Conservation (phyloP, 2,888 invertebrate species). For the Heteropelma amictum region DNA sequence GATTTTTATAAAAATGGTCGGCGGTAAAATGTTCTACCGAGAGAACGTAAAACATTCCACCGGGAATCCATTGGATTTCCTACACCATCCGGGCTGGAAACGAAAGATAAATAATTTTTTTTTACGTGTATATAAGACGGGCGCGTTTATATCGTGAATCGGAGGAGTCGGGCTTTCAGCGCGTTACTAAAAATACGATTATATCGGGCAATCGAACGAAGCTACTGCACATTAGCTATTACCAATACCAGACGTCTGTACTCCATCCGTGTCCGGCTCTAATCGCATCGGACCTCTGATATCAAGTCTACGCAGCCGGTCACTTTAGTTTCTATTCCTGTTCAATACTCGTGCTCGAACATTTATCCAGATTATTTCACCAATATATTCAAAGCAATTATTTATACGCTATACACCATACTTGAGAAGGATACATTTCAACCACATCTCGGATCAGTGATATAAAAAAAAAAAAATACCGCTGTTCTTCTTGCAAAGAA, state of each 20-base stretch:
- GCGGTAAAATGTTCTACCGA: conserved; percentile 58
- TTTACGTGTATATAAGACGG: too few species aligned
- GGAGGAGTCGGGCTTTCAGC: conserved; percentile 36
- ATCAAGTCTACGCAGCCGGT: conserved; percentile 43
- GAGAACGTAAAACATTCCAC: conserved; percentile 44
- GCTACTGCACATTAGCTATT: conserved; percentile 69
- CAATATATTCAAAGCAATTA: conserved; percentile 62
- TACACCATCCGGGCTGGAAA: too few species aligned
- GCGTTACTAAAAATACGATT: conserved; percentile 66
- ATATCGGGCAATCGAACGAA: conserved; percentile 69
- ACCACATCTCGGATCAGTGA: neutral
- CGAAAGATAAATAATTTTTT: too few species aligned
- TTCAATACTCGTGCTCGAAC: conserved; percentile 42
- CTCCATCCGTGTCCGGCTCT: conserved; percentile 23
- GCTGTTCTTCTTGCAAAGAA: neutral
- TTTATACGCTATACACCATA: conserved; percentile 65
- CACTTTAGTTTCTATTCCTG: conserved; percentile 47
- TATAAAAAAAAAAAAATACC: neutral
- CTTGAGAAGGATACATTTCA: too few species aligned
- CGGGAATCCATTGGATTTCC: neutral
- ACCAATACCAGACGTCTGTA: conserved; percentile 67
- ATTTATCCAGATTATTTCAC: conserved; percentile 68
- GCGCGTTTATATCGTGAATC: too few species aligned
- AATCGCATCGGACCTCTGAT: conserved; percentile 42
- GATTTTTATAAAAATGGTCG: conserved; percentile 14